These are phyloP conservation scores for Macrobrachium rosenbergii DNA, from an alignment of 1,140 invertebrate species.

Conservation along the genomic window DNA sequence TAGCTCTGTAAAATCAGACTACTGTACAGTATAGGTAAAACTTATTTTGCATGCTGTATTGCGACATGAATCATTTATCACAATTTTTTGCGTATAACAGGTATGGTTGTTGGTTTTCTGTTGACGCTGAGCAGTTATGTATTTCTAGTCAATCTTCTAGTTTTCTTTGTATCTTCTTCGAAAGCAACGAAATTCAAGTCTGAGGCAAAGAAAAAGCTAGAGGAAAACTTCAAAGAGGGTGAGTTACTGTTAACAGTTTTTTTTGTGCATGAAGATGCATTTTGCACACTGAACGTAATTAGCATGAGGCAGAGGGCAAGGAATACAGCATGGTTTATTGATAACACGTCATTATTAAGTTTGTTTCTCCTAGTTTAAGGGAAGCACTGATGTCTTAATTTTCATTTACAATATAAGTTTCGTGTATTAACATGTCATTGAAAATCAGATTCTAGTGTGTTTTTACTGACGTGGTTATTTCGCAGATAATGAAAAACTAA, in stretches of 20 bases:
- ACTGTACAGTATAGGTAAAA: neutral
- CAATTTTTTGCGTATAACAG: conserved; percentile 70
- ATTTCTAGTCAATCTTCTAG: conserved; percentile 81
- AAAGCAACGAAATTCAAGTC: conserved; percentile 85
- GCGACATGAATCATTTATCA: neutral
- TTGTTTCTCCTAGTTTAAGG: neutral
- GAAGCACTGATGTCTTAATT: too few relatives aligned
- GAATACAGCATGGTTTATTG: neutral
- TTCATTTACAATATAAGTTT: too few relatives aligned
- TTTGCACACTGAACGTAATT: neutral
- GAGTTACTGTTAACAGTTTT: neutral
- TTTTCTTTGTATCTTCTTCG: conserved; percentile 87
- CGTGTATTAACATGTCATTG: too few relatives aligned
- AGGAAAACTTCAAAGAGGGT: conserved; percentile 86
- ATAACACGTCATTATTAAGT: neutral
- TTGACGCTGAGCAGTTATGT: conserved; percentile 84
- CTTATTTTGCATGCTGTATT: neutral
- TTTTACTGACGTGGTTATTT: too few relatives aligned
- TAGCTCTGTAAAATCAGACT: neutral
- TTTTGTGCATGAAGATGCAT: neutral
- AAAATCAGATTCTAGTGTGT: too few relatives aligned
- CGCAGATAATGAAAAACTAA: too few relatives aligned
- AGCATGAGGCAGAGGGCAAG: too few relatives aligned
- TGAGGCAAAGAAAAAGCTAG: conserved; percentile 80
- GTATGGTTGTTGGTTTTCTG: conserved; percentile 82